Conservation (phyloP, 2,797 vertebrate genomes). For the Chelon auratus region DNA sequence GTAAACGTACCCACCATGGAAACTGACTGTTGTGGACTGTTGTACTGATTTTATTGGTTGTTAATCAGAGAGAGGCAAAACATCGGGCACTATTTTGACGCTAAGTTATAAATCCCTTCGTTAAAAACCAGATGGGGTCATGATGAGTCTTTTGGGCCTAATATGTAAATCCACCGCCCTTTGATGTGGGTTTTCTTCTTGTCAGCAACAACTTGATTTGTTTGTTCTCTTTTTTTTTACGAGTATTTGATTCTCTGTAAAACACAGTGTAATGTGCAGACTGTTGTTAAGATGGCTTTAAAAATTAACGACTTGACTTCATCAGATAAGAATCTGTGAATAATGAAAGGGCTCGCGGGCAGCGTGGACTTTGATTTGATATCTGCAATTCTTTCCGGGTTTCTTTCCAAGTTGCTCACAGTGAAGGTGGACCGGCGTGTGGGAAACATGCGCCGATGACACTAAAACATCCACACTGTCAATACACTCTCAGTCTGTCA, state of each 20-base stretch:
- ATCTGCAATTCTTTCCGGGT: not conserved
- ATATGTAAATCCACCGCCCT: slow-evolving; percentile 13
- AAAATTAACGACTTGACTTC: slow-evolving; percentile 42
- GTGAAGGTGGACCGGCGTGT: slow-evolving; percentile 6
- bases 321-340: slow-evolving; percentile 41
- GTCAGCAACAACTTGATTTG: slow-evolving; percentile 12
- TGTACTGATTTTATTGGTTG: not conserved
- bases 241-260: slow-evolving; percentile 28
- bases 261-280: slow-evolving; percentile 21
- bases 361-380: not conserved
- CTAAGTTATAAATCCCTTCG: not conserved
- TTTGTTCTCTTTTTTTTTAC: slow-evolving; percentile 32
- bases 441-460: slow-evolving; percentile 33
- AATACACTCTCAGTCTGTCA: slow-evolving; percentile 1
- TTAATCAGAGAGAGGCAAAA: not conserved
- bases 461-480: slow-evolving; percentile 37
- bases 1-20: no score
- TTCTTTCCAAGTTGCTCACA: not conserved
- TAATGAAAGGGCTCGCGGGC: slow-evolving; percentile 11
- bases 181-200: slow-evolving; percentile 12
- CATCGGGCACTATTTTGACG: not conserved
- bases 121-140: not conserved
- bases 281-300: slow-evolving; percentile 45
- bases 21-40: not conserved
- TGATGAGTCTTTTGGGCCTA: not conserved